phyloP scores from a whole-genome alignment of 37 sponge, comb jelly and placozoan species.

The Mnemiopsis leidyi region DNA sequence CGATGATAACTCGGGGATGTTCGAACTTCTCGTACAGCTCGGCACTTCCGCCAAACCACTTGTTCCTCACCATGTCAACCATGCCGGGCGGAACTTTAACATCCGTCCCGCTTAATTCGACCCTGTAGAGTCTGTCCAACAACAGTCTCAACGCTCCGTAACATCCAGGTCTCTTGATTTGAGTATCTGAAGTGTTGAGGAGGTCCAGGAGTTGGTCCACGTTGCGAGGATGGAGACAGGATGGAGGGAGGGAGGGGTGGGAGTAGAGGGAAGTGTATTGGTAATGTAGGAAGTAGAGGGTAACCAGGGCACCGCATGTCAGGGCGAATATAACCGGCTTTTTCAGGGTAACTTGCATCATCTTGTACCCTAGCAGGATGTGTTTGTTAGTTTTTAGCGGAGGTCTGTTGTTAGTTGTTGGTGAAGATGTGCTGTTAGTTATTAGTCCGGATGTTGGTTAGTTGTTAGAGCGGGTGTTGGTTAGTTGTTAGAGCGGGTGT shows the following conservation, averaged over 20 bases:
- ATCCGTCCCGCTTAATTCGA: background rate
- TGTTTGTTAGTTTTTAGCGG: no score
- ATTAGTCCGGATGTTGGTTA: no score
- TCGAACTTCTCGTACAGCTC: background rate
- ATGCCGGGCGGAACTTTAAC: background rate
- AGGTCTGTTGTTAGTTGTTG: no score
- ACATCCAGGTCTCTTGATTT: background rate
- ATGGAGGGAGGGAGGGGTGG: background rate
- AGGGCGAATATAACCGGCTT: background rate
- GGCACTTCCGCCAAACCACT: background rate
- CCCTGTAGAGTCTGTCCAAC: background rate
- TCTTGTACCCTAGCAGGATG: no score
- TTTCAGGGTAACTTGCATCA: background rate
- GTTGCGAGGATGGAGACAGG: background rate
- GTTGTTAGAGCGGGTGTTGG: no score
- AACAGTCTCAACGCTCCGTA: background rate
- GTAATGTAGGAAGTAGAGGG: background rate
- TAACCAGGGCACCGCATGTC: background rate
- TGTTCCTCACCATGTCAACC: background rate
- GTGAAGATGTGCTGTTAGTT: no score
- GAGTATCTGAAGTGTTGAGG: conserved; percentile 9
- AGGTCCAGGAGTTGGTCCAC: background rate
- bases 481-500: no score
- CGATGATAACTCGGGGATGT: background rate
- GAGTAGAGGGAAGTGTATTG: background rate